A percentile compares a stretch with the other conserved stretches of the same genome.
Conservation (phyloP, 1,140 invertebrate species). For the Apis cerana region DNA sequence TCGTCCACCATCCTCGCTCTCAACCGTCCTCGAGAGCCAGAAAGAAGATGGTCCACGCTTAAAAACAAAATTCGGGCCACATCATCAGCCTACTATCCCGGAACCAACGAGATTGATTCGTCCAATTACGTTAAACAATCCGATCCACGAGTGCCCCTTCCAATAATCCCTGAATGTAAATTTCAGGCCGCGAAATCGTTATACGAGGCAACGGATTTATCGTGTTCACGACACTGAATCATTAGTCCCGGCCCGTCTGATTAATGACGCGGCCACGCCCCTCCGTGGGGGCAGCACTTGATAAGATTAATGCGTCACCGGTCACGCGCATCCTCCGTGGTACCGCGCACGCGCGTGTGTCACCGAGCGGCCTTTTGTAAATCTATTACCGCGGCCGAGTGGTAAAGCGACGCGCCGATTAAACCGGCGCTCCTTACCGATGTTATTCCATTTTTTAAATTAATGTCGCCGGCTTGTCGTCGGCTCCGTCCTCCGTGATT, state of each 20-base stretch:
- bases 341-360: conserved; percentile 26
- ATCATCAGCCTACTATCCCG: background rate
- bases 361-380: conserved; percentile 22
- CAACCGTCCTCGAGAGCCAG: too few species aligned
- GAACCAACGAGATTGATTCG: conserved; percentile 59
- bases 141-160: conserved; percentile 18
- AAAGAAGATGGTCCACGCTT: conserved; percentile 17
- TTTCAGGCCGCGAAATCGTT: conserved; percentile 48
- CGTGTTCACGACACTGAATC: conserved; percentile 46
- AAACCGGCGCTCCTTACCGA: conserved; percentile 14
- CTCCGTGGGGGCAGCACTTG: conserved; percentile 15
- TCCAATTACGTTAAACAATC: conserved; percentile 78
- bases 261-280: conserved; percentile 52
- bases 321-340: conserved; percentile 15
- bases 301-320: conserved; percentile 56
- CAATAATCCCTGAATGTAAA: conserved; percentile 53
- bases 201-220: conserved; percentile 55
- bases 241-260: conserved; percentile 49
- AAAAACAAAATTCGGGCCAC: conserved; percentile 30
- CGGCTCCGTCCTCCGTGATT: conserved; percentile 13
- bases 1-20: too few species aligned
- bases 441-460: conserved; percentile 51
- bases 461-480: conserved; percentile 25
- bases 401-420: conserved; percentile 7
- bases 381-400: conserved; percentile 25